Percentiles rank a stretch among this genome's conserved stretches.
phyloP scores from a whole-genome alignment of 2,797 vertebrate genomes.

The Todus mexicanus region DNA sequence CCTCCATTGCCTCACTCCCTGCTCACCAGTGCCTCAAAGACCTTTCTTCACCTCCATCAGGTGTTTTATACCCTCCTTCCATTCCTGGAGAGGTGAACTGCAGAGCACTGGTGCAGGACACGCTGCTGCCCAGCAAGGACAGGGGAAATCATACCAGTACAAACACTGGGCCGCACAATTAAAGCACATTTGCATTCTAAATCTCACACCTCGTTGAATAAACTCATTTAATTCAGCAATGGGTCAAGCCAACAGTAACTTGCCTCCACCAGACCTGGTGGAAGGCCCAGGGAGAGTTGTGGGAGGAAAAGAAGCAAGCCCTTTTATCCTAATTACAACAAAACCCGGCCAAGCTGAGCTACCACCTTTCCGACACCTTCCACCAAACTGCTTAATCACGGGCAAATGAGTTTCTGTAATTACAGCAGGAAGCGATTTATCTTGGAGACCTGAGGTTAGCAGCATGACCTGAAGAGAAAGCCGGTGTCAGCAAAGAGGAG shows the following conservation, averaged over 20 bases:
- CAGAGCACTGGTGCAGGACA: not conserved
- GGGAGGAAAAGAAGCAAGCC: not conserved
- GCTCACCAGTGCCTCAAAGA: not conserved
- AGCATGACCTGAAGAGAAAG: not conserved
- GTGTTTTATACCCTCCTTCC: not conserved
- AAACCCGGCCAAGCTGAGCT: conserved; percentile 38
- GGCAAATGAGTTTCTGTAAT: conserved; percentile 54
- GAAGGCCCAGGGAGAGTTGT: not conserved
- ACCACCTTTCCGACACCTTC: conserved; percentile 35
- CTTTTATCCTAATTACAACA: conserved; percentile 25
- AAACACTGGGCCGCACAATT: not conserved
- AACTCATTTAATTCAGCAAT: not conserved
- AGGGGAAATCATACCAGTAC: not conserved
- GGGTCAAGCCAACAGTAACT: not conserved
- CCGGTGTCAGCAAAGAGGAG: not conserved
- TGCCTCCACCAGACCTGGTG: not conserved
- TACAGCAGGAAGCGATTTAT: conserved; percentile 49
- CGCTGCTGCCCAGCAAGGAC: not conserved
- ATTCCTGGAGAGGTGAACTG: not conserved
- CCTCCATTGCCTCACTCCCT: not conserved
- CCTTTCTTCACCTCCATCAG: not conserved
- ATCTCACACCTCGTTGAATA: not conserved
- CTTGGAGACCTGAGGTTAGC: not conserved
- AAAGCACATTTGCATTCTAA: not conserved
- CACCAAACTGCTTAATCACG: conserved; percentile 41